A percentile compares a stretch with the other conserved stretches of the same genome.
phyloP scores from a whole-genome alignment of 1,140 invertebrate genomes.

The Arion vulgaris region DNA sequence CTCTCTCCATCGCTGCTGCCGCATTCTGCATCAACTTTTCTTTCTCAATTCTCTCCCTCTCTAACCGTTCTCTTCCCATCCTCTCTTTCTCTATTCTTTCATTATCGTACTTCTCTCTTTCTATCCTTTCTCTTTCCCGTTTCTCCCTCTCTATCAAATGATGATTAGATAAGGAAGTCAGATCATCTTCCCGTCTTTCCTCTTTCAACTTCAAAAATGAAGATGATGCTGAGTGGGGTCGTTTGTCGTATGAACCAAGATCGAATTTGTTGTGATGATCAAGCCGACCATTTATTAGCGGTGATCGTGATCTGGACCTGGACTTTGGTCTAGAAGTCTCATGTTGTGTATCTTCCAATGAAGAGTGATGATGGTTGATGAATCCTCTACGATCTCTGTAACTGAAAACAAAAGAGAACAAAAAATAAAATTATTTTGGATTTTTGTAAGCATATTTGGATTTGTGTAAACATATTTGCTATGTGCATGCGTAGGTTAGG shows the following conservation, averaged over 20 bases:
- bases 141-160: conserved; percentile 34
- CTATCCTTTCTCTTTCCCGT: conserved; percentile 29
- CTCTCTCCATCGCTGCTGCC: conserved; percentile 40
- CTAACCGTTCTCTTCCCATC: conserved; percentile 30
- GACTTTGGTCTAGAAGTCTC: conserved; percentile 42
- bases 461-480: too few species aligned
- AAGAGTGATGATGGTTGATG: background rate
- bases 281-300: conserved; percentile 56
- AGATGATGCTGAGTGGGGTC: conserved; percentile 16
- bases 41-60: conserved; percentile 32
- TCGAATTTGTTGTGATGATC: conserved; percentile 52
- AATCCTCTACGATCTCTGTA: background rate
- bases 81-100: conserved; percentile 30
- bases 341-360: background rate
- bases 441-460: too few species aligned
- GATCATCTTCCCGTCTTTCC: conserved; percentile 57
- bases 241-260: conserved; percentile 42
- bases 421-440: background rate
- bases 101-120: conserved; percentile 29
- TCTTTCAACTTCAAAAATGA: conserved; percentile 58
- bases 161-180: background rate
- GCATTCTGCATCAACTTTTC: conserved; percentile 33
- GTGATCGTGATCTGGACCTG: conserved; percentile 60
- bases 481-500: too few species aligned
- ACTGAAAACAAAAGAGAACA: background rate